Evolutionary conservation across 2,888 invertebrate species (phyloP), one percentile per base, ranked within the genome.

Genomic region (Empis livida): DNA sequence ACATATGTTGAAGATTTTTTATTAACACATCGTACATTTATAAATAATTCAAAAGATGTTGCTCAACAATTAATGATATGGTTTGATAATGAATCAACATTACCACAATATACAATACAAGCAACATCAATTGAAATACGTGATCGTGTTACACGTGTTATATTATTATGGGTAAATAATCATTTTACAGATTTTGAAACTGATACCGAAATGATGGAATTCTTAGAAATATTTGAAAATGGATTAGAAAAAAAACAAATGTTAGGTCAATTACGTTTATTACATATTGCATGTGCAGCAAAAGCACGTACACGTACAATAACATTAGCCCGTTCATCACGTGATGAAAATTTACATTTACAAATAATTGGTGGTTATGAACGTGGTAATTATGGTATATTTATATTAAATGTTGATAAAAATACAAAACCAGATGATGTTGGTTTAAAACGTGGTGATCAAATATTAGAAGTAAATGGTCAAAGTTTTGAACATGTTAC

Each of bases 1-100:
- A 95, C 93, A n/a, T 99, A 95, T 71, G 92, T 97, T 41, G 96
- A 99, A 72, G 99, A 99, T 72, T 99, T 99, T 66, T 76, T 99
- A 44, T 74, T 99, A 45, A 97, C 96, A 10, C 95, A 96, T 70
- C 78, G 99, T 55, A 95, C 94, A 43, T 99, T 99, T 66, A 87
- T 96, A 56, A 79, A 84, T 51, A 84, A 84, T 65, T 88, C 94
- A 4, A 73, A 89, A 52, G 78, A 82, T 56, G 88, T 97, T 37
- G 90, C 94, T 16, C 81, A 84, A 63, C 88, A 90, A 65, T 73
- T 95, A 51, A 73, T 94, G 59, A 79, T 82, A 53, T 93, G 94
- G 93, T 94, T 95, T 47, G 82, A 84, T 47, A 57, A 63, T 54
- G 90, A 93, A 63, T 74, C 82, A 8, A 73, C 79, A 50, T 72